Evolutionary conservation across 1,140 invertebrate genomes (phyloP), one percentile per base, ranked within the genome.

Genomic region (Lethrus apterus): DNA sequence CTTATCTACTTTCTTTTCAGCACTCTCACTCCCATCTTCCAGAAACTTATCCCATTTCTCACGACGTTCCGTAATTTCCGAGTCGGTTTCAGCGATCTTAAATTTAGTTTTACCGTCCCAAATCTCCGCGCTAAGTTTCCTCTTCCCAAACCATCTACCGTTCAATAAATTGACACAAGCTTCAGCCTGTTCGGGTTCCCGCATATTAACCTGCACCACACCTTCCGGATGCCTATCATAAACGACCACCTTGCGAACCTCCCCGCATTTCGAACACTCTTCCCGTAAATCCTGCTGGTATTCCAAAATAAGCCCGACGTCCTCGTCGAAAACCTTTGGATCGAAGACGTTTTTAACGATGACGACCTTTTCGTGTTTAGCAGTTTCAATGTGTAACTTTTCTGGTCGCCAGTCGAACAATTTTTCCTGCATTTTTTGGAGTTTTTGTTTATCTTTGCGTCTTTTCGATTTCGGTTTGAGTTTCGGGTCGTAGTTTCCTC

Each of bases 81-180:
- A 83, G 60, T 93, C 91, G 0, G 93, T 93, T 71, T 99, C 95
- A 44, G 79, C 74, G 55, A 95, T 79, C 64, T 81, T 90, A 69
- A 87, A 98, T 67, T 94, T 97, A 0, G 90, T 93, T 65, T 84
- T 86, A 4, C 96, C 96, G 74, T 99, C 94, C 90, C 93, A 98
- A 47, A 85, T 81, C 62, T 85, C 82, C 2, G 93, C 95, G 3
- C 73, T 78, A 14, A 99, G 75, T 67, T 84, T 77, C 19, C 87
- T 73, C 59, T 93, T 83, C 2, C 82, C 85, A 71, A 97, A 97
- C 77, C 86, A 93, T n/a, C 93, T 75, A 0, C 88, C 86, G 70
- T 98, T 89, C 56, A 99, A 76, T 31, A 92, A 74, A 52, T 80
- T 72, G 9, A 98, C 80, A 43, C 93, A 94, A 24, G 80, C 73